These are phyloP conservation scores for Xestia rhomboidea DNA, from an alignment of 2,888 invertebrate species.

Conservation along the genomic window DNA sequence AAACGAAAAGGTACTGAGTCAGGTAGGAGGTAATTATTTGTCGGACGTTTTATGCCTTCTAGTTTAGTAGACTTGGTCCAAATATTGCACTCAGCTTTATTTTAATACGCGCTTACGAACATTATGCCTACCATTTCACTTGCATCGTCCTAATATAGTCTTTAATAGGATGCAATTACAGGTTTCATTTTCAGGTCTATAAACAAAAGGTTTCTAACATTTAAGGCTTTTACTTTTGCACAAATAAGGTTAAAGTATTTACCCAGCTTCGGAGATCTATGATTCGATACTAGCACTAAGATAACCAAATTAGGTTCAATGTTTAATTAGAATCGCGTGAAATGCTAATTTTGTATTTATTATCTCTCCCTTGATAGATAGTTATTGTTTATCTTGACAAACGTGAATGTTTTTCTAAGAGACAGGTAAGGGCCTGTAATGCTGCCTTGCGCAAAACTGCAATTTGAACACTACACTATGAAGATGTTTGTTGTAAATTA, in stretches of 20 bases:
- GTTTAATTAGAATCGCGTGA: conserved; percentile 41
- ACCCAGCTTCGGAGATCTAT: conserved; percentile 38
- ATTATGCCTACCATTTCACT: neutral
- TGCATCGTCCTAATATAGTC: neutral
- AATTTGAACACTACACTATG: conserved; percentile 22
- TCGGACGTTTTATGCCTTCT: neutral
- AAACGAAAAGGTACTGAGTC: no score
- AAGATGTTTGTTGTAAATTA: conserved; percentile 54
- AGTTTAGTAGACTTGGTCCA: neutral
- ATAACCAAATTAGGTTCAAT: conserved; percentile 52
- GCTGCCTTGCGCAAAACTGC: conserved; percentile 45
- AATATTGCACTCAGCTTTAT: neutral
- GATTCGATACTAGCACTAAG: conserved; percentile 37
- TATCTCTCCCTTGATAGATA: conserved; percentile 30
- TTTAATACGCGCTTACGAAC: neutral
- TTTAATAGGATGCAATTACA: neutral
- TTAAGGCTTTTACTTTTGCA: conserved; percentile 18
- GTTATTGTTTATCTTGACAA: conserved; percentile 33
- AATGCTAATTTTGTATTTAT: conserved; percentile 50
- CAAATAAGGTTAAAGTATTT: conserved; percentile 46
- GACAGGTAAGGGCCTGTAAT: conserved; percentile 29
- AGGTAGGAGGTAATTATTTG: neutral
- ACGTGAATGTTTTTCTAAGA: conserved; percentile 39
- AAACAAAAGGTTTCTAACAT: conserved; percentile 14
- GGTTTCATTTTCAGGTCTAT: conserved; percentile 4